A percentile compares a stretch with the other conserved stretches of the same genome.
Evolutionary conservation across 2,797 vertebrate genomes (phyloP).

Genomic region (Bradypodion pumilum): DNA sequence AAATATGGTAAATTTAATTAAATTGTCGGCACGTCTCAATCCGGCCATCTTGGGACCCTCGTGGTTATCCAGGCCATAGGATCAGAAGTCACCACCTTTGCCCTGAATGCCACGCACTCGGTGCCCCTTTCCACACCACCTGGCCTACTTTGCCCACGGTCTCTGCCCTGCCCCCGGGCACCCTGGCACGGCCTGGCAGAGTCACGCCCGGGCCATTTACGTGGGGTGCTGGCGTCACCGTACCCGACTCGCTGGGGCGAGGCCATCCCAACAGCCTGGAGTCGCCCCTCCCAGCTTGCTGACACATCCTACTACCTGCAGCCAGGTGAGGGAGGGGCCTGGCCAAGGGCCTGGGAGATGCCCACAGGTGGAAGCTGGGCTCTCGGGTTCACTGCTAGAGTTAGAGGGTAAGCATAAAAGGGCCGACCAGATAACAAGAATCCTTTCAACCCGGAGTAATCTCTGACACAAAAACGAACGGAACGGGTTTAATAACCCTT

Average conservation of each 20-base stretch:
- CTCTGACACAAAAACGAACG: no score
- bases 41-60: no score
- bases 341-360: no score
- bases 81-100: not conserved
- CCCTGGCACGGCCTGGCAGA: not conserved
- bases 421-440: no score
- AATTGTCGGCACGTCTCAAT: no score
- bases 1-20: no score
- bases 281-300: not conserved
- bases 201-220: slow-evolving; percentile 1
- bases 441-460: no score
- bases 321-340: not conserved
- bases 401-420: no score
- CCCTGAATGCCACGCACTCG: not conserved
- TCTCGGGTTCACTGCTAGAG: not conserved
- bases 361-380: no score
- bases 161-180: slow-evolving; percentile 5
- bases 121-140: not conserved
- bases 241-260: not conserved
- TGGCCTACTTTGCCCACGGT: not conserved
- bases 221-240: not conserved
- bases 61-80: no score
- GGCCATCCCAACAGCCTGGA: not conserved
- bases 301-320: not conserved
- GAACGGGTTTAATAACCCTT: no score